Conservation (phyloP, 2,888 invertebrate species). For the Stenoptilia bipunctidactyla region DNA sequence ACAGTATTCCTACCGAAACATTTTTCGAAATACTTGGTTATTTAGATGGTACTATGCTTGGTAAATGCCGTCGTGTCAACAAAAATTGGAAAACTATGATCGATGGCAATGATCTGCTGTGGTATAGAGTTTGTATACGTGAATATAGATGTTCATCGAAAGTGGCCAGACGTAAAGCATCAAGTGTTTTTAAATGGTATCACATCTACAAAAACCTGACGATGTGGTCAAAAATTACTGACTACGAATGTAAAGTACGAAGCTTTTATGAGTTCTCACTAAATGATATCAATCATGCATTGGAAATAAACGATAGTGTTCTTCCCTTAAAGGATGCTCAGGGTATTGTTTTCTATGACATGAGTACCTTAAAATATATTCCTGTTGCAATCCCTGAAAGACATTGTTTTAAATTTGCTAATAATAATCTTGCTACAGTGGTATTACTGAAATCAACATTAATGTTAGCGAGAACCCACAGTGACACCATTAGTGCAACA, state of each 20-base stretch:
- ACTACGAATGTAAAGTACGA: conserved; percentile 23
- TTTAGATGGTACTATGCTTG: conserved; percentile 36
- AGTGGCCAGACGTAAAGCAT: conserved; percentile 42
- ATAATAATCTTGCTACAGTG: conserved; percentile 34
- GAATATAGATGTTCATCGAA: conserved; percentile 36
- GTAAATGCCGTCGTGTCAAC: too few relatives aligned
- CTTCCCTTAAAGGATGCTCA: conserved; percentile 38
- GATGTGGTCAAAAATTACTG: conserved; percentile 32
- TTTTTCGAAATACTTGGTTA: conserved; percentile 38
- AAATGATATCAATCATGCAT: conserved; percentile 35
- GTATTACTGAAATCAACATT: conserved; percentile 36
- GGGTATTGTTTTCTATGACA: conserved; percentile 41
- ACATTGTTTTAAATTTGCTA: conserved; percentile 37
- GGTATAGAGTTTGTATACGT: conserved; percentile 36
- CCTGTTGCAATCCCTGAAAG: conserved; percentile 34
- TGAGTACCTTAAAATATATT: too few relatives aligned
- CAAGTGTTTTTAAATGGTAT: conserved; percentile 37
- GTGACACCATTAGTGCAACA: conserved; percentile 26
- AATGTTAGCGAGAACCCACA: conserved; percentile 34
- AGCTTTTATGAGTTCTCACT: conserved; percentile 43
- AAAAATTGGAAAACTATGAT: conserved; percentile 39
- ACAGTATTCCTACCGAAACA: conserved; percentile 40
- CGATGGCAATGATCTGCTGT: conserved; percentile 33
- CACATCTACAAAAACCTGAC: conserved; percentile 44
- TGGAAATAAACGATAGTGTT: conserved; percentile 37